A percentile compares a stretch with the other conserved stretches of the same genome.
These are phyloP conservation scores for Ovis aries DNA, from an alignment of 2,113 vertebrate genomes.

Conservation along the genomic window DNA sequence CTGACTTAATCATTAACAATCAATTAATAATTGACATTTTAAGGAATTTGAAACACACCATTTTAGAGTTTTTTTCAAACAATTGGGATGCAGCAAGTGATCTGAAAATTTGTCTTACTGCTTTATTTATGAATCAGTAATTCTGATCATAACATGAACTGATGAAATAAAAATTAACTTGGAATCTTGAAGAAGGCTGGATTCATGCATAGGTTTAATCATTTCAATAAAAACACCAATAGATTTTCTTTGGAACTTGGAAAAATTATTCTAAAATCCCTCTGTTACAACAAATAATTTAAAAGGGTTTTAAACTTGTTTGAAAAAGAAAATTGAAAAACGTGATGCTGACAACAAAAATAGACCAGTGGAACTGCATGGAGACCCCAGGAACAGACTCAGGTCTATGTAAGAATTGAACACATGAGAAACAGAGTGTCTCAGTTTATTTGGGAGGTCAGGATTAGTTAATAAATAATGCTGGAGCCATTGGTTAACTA, in stretches of 20 bases:
- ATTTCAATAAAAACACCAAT: not conserved
- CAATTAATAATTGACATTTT: not conserved
- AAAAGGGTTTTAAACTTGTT: not conserved
- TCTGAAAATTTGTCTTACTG: not conserved
- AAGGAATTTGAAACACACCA: not conserved
- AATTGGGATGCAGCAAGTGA: not conserved
- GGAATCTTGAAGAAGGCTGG: not conserved
- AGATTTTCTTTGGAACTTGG: conserved; percentile 1
- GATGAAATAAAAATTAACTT: conserved; percentile 8
- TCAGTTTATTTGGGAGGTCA: not conserved
- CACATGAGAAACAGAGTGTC: not conserved
- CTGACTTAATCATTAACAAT: not conserved
- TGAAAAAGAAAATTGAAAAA: not conserved
- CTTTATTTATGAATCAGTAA: not conserved
- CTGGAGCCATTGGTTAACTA: not conserved
- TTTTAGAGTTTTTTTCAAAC: not conserved
- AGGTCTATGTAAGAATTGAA: not conserved
- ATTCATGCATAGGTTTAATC: not conserved
- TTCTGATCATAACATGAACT: not conserved
- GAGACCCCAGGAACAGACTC: not conserved
- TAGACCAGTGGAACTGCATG: not conserved
- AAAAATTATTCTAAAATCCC: conserved; percentile 20
- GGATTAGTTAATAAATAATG: not conserved
- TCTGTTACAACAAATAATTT: not conserved
- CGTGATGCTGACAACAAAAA: not conserved